Conservation (phyloP, 2,113 vertebrate species). For the Pelvicachromis taeniatus region DNA sequence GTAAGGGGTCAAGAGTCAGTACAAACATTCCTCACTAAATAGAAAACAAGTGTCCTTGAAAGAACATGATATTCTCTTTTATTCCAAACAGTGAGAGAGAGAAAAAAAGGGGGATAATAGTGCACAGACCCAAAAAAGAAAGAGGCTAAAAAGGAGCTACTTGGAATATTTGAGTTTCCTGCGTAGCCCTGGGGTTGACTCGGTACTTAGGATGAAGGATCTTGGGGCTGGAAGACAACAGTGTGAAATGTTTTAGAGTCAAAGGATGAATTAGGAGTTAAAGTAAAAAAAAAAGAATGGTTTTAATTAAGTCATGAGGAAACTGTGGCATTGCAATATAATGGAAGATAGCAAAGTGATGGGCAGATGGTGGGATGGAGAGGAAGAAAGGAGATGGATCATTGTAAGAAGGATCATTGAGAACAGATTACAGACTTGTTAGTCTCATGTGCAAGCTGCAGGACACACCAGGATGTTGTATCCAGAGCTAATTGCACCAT, state of each 20-base stretch:
- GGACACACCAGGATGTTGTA: slow-evolving; percentile 16
- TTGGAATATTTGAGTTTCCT: slow-evolving; percentile 33
- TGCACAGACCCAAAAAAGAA: neutral
- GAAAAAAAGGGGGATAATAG: neutral
- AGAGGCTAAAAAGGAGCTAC: neutral
- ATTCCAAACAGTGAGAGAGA: neutral
- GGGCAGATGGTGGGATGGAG: neutral
- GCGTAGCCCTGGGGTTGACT: slow-evolving; percentile 21
- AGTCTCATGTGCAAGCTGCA: slow-evolving; percentile 58
- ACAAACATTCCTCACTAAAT: slow-evolving; percentile 28
- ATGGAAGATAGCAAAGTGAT: neutral
- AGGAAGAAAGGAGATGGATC: neutral
- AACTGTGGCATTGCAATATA: neutral
- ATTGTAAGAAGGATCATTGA: slow-evolving; percentile 48
- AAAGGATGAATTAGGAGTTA: neutral
- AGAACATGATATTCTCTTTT: neutral
- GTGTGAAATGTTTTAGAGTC: slow-evolving; percentile 14
- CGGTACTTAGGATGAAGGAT: slow-evolving; percentile 30
- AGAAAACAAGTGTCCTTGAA: slow-evolving; percentile 40
- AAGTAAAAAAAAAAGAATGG: neutral
- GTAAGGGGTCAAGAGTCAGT: neutral
- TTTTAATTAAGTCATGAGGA: slow-evolving; percentile 45
- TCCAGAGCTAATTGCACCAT: slow-evolving; percentile 43
- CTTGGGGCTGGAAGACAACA: slow-evolving; percentile 60
- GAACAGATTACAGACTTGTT: slow-evolving; percentile 43